Base-by-base conservation (phyloP, 2,113 vertebrate genomes). In the Damaliscus lunatus region DNA sequence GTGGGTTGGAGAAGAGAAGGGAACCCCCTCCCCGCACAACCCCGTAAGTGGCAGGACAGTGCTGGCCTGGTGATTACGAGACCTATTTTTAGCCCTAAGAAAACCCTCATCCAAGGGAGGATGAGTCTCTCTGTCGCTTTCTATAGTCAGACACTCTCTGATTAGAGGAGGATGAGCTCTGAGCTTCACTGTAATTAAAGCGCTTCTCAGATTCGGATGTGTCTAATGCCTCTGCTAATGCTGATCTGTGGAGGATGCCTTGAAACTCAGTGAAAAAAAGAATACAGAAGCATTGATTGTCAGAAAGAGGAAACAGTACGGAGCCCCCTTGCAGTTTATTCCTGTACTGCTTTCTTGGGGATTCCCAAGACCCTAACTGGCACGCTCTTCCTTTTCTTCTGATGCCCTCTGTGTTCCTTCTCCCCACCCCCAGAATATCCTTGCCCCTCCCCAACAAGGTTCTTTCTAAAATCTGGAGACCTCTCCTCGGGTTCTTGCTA, bases 171-270 rank as follows among this genome's bases (percentile, higher is more conserved):
- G 59, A 29, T 29, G 60, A 62, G 2, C 36, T 89, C 82, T 13
- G 33, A 93, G 77, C 92, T 36, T 97, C 95, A 50, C 88, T 94
- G 90, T 91, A 94, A 97, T 97, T 95, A 95, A 93, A 95, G 85
- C 59, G 85, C 81, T 95, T 92, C 95, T 91, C 53, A 36, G 55
- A 90, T 29, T 50, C 33, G 46, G 36, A 71, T 53, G 59, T 77
- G 59, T 67, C 90, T 64, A 46, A 59, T 53, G 59, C 36, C 55
- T 94, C 55, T 36, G 60, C 78, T 88, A 27, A 85, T 52, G n/a
- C 71, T 87, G 87, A 95, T 92, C 21, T 3, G 1, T 16, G 27
- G 43, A 85, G 62, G 90, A 78, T 31, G 81, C 62, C 93, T 77
- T 93, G 91, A 80, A 84, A 96, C 23, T 40, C 48, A 60, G 84